Evolutionary conservation across 2,113 vertebrate species (phyloP), one percentile per base, ranked within the genome.

Genomic region (Melanerpes aurifrons): DNA sequence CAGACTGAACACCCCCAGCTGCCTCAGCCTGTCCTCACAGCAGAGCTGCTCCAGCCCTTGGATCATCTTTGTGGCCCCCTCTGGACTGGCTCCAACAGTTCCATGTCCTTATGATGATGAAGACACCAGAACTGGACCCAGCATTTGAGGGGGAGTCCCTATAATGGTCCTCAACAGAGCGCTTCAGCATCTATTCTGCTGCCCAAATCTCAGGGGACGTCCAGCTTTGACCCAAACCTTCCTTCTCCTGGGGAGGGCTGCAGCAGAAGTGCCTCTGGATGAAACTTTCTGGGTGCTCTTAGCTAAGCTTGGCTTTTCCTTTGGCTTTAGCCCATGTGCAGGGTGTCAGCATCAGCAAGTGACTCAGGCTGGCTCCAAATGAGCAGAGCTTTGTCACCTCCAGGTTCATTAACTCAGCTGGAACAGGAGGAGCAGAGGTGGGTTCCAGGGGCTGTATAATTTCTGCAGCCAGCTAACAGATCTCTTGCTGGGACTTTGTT

Each of bases 401-500:
- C 12, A 1, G 22, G 29, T 78, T 81, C 48, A 68, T 70, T 75
- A 89, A 80, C 59, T 71, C 79, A 18, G 15, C 11, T 88, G 80
- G 85, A 81, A 66, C 61, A 92, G 0, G 4, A 62, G 54, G 37
- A 56, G 67, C 22, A 56, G 62, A 74, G 89, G 53, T 63, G 54
- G 37, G 21, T 95, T 83, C 78, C 77, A 94, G 76, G 54, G 58
- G 43, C 40, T 74, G 66, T 74, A 12, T 74, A 81, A 81, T 78
- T 95, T 93, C 79, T 93, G 48, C 80, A 78, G 79, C 72, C 76
- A 67, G 75, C 87, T 90, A 43, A 86, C 76, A 91, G 76, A 48
- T 61, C 58, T 71, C 96, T 83, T 91, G 88, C 93, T 95, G 92
- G 45, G 88, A 45, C 58, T 71, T 85, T 8, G 53, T 79, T 85